These are phyloP conservation scores for Ruditapes philippinarum DNA, from an alignment of 1,140 invertebrate genomes.

Conservation along the genomic window DNA sequence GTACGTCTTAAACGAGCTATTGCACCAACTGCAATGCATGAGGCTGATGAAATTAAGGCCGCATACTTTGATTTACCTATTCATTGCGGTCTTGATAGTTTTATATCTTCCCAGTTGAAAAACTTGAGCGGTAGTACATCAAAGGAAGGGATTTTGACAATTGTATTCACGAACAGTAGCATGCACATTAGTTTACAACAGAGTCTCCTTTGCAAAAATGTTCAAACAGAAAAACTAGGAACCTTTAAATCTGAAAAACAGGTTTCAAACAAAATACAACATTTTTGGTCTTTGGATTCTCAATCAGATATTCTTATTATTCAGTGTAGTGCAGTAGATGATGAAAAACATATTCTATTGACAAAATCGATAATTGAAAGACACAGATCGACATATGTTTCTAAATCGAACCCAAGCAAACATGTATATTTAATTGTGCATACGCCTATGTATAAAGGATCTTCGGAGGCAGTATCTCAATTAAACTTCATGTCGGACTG, in stretches of 20 bases:
- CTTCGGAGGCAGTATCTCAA: constrained; percentile 19
- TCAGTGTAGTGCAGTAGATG: constrained; percentile 52
- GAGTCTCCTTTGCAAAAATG: neutral
- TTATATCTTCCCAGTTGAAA: neutral
- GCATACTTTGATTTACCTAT: constrained; percentile 41
- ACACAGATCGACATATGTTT: neutral
- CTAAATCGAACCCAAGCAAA: constrained; percentile 20
- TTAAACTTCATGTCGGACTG: constrained; percentile 74
- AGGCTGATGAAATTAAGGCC: neutral
- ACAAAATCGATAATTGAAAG: constrained; percentile 50
- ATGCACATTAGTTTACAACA: neutral
- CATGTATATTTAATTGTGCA: constrained; percentile 71
- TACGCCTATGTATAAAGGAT: constrained; percentile 31
- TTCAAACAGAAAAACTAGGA: constrained; percentile 62
- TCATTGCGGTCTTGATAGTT: constrained; percentile 26
- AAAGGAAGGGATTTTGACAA: neutral
- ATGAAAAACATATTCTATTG: constrained; percentile 45
- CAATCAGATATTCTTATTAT: constrained; percentile 52
- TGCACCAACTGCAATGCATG: neutral
- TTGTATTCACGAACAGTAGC: constrained; percentile 55
- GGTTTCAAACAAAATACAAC: neutral
- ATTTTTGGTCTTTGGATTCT: constrained; percentile 30
- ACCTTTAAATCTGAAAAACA: constrained; percentile 69
- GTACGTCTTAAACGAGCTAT: neutral
- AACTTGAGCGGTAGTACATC: neutral